Evolutionary conservation across 1,140 invertebrate genomes (phyloP), one percentile per base, ranked within the genome.

Genomic region (Leptonema lineaticorne): DNA sequence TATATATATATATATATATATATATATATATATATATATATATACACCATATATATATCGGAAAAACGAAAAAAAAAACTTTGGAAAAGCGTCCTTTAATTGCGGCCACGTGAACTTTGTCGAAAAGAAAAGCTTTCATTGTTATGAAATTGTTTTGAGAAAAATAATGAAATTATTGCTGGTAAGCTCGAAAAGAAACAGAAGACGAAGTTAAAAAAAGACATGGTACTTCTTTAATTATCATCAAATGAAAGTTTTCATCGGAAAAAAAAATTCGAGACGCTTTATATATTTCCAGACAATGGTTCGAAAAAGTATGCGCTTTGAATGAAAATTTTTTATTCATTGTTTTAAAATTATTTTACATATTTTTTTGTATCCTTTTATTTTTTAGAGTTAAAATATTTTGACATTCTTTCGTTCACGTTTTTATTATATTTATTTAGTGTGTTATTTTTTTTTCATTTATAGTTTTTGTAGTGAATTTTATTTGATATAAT

Each of bases 111-210:
- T 24, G 50, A 53, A 53, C 24, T 26, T 20, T 53, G 24, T 53
- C 22, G 6, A 14, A 8, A 14, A 24, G 27, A 53, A 24, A 53
- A 24, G 50, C 50, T 53, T 48, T 53, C 50, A 22, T 53, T 53
- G 50, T 53, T 53, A 53, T 53, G 50, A 53, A 53, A 53, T 53
- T 53, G 27, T 53, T 53, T 53, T 53, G 50, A 24, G 24, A 53
- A 53, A n/a, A 53, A 53, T 53, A 53, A 53, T 53, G 50, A 53
- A 53, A 53, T 53, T 53, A 53, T 53, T 53, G 50, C 50, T 11
- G 14, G 14, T n/a, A n/a, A n/a, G n/a, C n/a, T n/a, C n/a, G n/a
- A n/a, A n/a, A n/a, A n/a, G n/a, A n/a, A n/a, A n/a, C 16, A 41
- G 16, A 41, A 41, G 9, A 41, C 2, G 37, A 11, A 33, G 30